A percentile compares a stretch with the other conserved stretches of the same genome.
Evolutionary conservation across 1,140 invertebrate species (phyloP).

Genomic region (Mylabris phalerata): DNA sequence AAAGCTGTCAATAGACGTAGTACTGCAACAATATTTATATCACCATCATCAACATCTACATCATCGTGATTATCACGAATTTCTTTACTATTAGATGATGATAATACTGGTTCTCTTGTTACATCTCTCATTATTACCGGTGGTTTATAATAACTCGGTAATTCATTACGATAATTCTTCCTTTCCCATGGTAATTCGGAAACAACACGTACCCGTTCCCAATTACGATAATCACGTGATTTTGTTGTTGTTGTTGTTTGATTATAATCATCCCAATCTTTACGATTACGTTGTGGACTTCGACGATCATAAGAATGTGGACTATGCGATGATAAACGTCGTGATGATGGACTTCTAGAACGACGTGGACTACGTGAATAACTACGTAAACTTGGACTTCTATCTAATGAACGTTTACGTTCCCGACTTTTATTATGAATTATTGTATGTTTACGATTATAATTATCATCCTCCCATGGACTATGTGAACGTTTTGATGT

Average conservation of each 20-base stretch:
- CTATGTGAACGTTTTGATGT: slow-evolving; percentile 29
- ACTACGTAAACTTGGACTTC: not conserved
- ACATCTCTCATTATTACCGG: slow-evolving; percentile 25
- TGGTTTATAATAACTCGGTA: slow-evolving; percentile 18
- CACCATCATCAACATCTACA: slow-evolving; percentile 38
- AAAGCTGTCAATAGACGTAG: slow-evolving; percentile 68
- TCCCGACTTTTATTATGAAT: not conserved
- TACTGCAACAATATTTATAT: slow-evolving; percentile 60
- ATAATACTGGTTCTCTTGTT: slow-evolving; percentile 26
- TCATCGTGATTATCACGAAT: slow-evolving; percentile 13
- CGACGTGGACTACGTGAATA: not conserved
- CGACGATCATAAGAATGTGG: not conserved
- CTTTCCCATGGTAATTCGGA: slow-evolving; percentile 25
- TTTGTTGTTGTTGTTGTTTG: not conserved
- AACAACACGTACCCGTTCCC: slow-evolving; percentile 25
- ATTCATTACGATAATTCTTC: not conserved
- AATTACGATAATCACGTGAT: slow-evolving; percentile 21
- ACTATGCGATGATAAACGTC: not conserved
- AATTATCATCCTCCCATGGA: slow-evolving; percentile 34
- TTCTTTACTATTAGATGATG: slow-evolving; percentile 18
- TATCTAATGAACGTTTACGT: not conserved
- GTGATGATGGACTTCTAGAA: not conserved
- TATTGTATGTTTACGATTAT: not conserved
- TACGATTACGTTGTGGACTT: not conserved
- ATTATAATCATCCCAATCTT: slow-evolving; percentile 19